Base-by-base conservation (phyloP, 1,140 invertebrate species). In the Cecropterus lyciades region DNA sequence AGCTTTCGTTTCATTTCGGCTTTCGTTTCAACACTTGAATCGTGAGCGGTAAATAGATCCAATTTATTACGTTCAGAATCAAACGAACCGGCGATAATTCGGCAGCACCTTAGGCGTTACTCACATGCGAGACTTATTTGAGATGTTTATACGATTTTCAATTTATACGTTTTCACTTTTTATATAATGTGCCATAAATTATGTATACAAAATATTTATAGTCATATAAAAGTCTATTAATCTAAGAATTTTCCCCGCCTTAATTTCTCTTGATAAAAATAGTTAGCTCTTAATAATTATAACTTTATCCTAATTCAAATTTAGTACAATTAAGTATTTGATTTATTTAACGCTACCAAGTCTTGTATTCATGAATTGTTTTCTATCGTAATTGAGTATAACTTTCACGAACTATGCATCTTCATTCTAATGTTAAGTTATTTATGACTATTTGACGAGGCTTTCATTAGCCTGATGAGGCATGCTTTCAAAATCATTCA, bases 1-100 rank as follows among this genome's bases (percentile, higher is more conserved):
- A 68, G 45, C 60, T 8, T 30, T 30, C 27, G 27, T 30, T 30
- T 30, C 27, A 7, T 30, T 30, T 40, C 43, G 59, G 69, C 73
- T 73, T 76, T 70, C 71, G 15, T 72, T 65, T 65, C 69, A 75
- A 73, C 73, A 64, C 69, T 49, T 30, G 40, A 74, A 57, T 85
- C 84, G 84, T 87, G 82, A 82, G 75, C 17, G 64, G 75, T 80
- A 84, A 84, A 84, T 84, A 77, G 75, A 69, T 52, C 55, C 73
- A 67, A 84, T 87, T 87, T 84, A 84, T 87, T 72, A 77, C 72
- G 70, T 68, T 63, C 66, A 24, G 40, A 72, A 69, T 79, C 70
- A 80, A 84, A 81, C 67, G 70, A 70, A 67, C 68, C 79, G 75
- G 56, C 67, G 56, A 74, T 75, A 74, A 69, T 77, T 75, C 73